phyloP scores from a whole-genome alignment of 2,888 invertebrate genomes.

The Amphipoea lucens region DNA sequence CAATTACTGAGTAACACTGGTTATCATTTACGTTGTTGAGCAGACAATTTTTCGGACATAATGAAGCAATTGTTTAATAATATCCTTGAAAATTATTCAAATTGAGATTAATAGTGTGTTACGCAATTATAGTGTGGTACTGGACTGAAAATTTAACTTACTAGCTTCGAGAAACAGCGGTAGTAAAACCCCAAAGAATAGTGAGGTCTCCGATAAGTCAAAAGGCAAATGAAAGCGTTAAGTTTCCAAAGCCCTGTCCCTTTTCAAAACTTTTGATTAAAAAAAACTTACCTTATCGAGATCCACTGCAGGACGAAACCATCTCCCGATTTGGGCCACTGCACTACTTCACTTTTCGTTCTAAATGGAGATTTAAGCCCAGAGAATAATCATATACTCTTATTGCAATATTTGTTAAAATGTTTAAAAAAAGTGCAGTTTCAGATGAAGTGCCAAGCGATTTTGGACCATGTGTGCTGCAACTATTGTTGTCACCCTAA shows the following conservation, averaged over 20 bases:
- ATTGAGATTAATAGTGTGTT: no score
- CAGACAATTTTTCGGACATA: no score
- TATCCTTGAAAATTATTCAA: no score
- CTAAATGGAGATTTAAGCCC: background rate
- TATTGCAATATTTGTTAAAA: background rate
- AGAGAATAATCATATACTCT: background rate
- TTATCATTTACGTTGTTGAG: no score
- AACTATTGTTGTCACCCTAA: background rate
- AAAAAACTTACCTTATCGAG: slow-evolving; percentile 34
- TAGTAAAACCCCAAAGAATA: background rate
- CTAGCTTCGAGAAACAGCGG: background rate
- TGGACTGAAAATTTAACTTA: background rate
- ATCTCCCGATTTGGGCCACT: background rate
- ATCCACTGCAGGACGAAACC: slow-evolving; percentile 3
- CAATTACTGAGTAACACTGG: no score
- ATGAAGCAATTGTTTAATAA: no score
- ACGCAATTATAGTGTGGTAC: no score
- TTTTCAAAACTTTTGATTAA: slow-evolving; percentile 45
- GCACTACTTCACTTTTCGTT: background rate
- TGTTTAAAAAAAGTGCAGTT: background rate
- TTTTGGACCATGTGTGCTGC: background rate
- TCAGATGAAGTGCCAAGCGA: background rate
- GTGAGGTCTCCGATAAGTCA: slow-evolving; percentile 28
- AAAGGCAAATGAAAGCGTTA: slow-evolving; percentile 37
- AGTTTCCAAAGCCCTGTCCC: slow-evolving; percentile 34